A percentile compares a stretch with the other conserved stretches of the same genome.
Conservation (phyloP, 2,797 vertebrate species). For the Poecile montanus region DNA sequence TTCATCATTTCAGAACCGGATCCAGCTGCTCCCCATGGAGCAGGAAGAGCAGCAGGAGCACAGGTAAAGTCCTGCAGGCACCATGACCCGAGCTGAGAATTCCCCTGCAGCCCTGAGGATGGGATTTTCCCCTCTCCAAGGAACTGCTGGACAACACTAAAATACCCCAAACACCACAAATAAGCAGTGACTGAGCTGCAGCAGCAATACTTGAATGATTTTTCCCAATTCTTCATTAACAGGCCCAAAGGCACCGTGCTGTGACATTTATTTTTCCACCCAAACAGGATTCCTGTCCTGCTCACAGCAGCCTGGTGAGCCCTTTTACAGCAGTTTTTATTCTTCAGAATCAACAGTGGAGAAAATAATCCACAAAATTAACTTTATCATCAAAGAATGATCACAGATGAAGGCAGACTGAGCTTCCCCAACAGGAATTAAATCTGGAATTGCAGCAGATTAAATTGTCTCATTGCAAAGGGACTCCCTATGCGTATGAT, state of each 20-base stretch:
- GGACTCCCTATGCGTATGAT: accelerated
- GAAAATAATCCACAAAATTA: background rate
- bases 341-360: background rate
- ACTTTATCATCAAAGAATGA: background rate
- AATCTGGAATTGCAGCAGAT: background rate
- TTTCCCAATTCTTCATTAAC: background rate
- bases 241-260: accelerated
- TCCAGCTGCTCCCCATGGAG: background rate
- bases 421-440: background rate
- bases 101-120: background rate
- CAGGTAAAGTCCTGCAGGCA: background rate
- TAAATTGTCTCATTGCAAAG: background rate
- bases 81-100: background rate
- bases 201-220: background rate
- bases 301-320: background rate
- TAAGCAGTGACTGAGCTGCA: background rate
- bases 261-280: background rate
- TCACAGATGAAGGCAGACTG: background rate
- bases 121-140: background rate
- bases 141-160: background rate
- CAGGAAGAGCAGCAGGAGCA: background rate
- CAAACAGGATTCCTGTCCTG: background rate
- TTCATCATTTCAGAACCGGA: background rate
- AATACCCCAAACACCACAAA: background rate
- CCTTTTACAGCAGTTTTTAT: accelerated